These are phyloP conservation scores for Drosophila setosimentum DNA, from an alignment of 2,888 invertebrate species.

Conservation along the genomic window DNA sequence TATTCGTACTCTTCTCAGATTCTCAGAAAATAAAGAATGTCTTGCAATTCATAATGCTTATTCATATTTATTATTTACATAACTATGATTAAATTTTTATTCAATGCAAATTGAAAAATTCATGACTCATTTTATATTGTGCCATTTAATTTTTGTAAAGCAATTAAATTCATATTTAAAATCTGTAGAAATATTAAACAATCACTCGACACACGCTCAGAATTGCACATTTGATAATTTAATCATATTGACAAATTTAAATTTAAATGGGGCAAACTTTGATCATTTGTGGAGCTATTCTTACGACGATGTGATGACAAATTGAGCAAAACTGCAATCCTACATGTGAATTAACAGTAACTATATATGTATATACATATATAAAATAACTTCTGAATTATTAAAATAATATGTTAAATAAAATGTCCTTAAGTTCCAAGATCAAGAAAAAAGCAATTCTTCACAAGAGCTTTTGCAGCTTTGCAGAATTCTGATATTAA, in stretches of 20 bases:
- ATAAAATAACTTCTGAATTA: no score
- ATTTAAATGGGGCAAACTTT: neutral
- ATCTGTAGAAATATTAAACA: neutral
- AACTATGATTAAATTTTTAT: no score
- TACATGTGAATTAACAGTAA: no score
- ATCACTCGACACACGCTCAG: neutral
- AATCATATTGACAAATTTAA: neutral
- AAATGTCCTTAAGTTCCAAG: no score
- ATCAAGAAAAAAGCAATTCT: no score
- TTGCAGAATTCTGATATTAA: constrained; percentile 16
- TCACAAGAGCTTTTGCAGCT: constrained; percentile 13
- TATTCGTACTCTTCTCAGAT: no score
- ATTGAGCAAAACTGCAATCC: no score
- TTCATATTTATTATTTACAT: no score
- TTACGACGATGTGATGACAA: neutral
- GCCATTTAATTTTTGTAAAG: neutral
- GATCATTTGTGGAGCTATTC: neutral
- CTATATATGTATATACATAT: no score
- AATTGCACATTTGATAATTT: neutral
- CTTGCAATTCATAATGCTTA: neutral
- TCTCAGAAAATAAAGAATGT: no score
- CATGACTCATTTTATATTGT: neutral
- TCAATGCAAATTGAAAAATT: no score
- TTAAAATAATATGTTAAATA: no score
- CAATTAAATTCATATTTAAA: neutral